Base-by-base conservation (phyloP, 2,113 vertebrate genomes). In the Thomomys bottae region DNA sequence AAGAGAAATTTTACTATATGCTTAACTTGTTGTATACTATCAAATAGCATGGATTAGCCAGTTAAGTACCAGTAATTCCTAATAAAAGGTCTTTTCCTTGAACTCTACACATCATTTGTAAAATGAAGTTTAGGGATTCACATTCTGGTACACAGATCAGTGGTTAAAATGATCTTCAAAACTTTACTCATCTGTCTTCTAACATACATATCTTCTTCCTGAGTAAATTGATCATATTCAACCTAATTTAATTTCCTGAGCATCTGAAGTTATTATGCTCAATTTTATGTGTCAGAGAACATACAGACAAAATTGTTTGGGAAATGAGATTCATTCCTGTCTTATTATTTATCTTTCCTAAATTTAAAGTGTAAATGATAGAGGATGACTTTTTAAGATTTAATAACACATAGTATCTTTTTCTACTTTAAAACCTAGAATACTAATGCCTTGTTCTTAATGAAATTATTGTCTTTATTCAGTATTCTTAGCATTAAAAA, bases 401-500 rank as follows among this genome's bases (percentile, higher is more conserved):
- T n/a, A n/a, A n/a, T n/a, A n/a, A n/a, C 89, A 67, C 34, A 61
- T 70, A 20, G 54, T 82, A 4, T 32, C 66, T 78, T 88, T 84
- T 36, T 84, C 91, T 75, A 80, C 30, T 63, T 72, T 94, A 26
- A 92, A 72, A 61, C n/a, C 32, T 57, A 24, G 54, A 91, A 84
- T 24, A 66, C 32, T 76, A 30, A 88, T 71, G 6, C 45, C 34
- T 88, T 81, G 26, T 83, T n/a, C 36, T 89, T 82, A 67, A 18
- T 94, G 34, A 89, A 49, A 63, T 91, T 88, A 49, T 54, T 59
- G 21, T 34, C 83, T 78, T 76, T 38, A 68, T 77, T 84, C 38
- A 84, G 8, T 84, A 18, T 93, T 78, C 66, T 81, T 87, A 57
- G 34, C 38, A 78, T 94, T 84, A 77, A 89, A 77, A 89, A 92